Base-by-base conservation (phyloP, 1,140 invertebrate species). In the Brachionus koreanus region DNA sequence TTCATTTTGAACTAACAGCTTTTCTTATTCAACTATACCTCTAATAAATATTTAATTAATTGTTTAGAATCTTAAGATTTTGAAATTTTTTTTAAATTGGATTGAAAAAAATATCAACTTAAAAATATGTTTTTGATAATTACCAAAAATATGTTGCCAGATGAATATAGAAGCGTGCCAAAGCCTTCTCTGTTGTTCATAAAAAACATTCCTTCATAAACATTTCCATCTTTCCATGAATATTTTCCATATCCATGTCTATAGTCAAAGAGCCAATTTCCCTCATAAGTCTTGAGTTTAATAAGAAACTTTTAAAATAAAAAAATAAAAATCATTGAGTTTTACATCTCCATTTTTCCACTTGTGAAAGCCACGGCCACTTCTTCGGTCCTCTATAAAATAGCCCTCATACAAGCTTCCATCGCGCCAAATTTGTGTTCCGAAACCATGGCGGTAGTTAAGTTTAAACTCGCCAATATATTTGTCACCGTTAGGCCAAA, bases 141-240 rank as follows among this genome's bases (percentile, higher is more conserved):
- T 83, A 88, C 88, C 86, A 88, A 84, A 86, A 88, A 89, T 46
- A 83, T 84, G 63, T 85, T 85, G 9, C 87, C 87, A 85, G 86
- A 86, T 6, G 85, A 76, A 83, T 87, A 88, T 19, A 61, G 82
- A 74, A 88, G 87, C 0, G 76, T 83, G 3, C 87, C 88, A 85
- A 86, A 88, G 3, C 87, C 87, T 83, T 89, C 87, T 72, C 87
- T 87, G 52, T 85, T 86, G 77, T 88, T 87, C 84, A 87, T 86
- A 83, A 88, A 88, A 76, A 88, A 89, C 25, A 85, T 85, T 5
- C 88, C 88, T 19, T 81, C 79, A 74, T 85, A 88, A 10, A 83
- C 83, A 5, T 86, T 86, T 2, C 85, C 85, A 83, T 88, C 85
- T 35, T 85, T 83, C 87, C 86, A 88, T 0, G 43, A 84, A 79